Percentiles rank a stretch among this genome's conserved stretches.
Conservation (phyloP, 2,113 vertebrate genomes). For the Elgaria multicarinata region DNA sequence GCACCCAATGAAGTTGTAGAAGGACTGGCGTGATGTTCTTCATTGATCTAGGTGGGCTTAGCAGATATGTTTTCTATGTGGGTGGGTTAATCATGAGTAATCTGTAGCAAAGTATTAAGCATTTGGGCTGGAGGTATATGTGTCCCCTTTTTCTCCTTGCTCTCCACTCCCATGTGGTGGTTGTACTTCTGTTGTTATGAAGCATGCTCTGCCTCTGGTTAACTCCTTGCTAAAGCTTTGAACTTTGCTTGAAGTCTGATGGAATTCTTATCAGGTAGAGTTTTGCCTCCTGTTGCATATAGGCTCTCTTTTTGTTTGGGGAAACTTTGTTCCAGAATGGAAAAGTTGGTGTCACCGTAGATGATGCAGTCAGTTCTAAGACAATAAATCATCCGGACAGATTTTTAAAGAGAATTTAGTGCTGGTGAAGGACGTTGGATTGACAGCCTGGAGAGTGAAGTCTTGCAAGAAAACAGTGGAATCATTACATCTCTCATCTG, state of each 20-base stretch:
- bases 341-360: neutral
- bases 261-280: neutral
- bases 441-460: conserved; percentile 8
- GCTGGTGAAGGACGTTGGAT: conserved; percentile 24
- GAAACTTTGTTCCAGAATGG: neutral
- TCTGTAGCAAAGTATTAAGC: neutral
- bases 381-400: conserved; percentile 44
- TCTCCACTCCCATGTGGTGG: neutral
- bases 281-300: neutral
- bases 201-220: neutral
- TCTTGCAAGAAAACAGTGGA: neutral
- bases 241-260: neutral
- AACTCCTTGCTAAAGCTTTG: neutral
- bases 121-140: neutral
- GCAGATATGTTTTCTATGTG: neutral
- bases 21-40: too few relatives aligned
- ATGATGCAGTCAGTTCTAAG: neutral
- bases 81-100: neutral
- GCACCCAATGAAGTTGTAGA: too few relatives aligned
- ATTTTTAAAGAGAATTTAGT: conserved; percentile 37
- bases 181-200: neutral
- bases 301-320: neutral
- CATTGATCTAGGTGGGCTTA: neutral
- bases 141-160: neutral
- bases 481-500: neutral